Base-by-base conservation (phyloP, 2,113 vertebrate genomes). In the Pandion haliaetus region DNA sequence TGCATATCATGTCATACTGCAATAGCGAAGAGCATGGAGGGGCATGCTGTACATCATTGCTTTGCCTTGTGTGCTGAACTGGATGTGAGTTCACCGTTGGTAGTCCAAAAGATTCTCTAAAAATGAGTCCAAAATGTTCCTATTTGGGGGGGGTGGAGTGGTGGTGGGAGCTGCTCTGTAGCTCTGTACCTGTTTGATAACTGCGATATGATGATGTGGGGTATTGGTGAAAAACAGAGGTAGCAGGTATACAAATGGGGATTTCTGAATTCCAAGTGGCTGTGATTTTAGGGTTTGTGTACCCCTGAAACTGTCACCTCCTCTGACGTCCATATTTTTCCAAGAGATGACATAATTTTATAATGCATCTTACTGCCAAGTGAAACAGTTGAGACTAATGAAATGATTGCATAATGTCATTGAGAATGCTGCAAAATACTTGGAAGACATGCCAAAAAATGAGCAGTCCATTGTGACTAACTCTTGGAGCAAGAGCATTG, bases 381-480 rank as follows among this genome's bases (percentile, higher is more conserved):
- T 79, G 77, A 94, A 97, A 88, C 61, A 93, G 71, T 90, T 61
- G 52, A 94, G 96, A 59, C 93, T 86, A 74, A 93, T 44, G 2
- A 89, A 95, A 87, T 20, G 28, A 78, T 96, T 98, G 57, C 86
- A 85, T 95, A 96, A 93, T 57, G 88, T 65, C 69, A 50, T 44
- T 69, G 81, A 82, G 78, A 93, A 95, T 24, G 88, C 93, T 89
- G 71, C 84, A 90, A 94, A 90, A 87, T 74, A 72, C 16, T 81
- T 0, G 16, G 77, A 82, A 76, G 81, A 38, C 8, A 5, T 93
- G 93, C 93, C 92, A 93, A 73, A 82, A 90, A 93, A 77, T 82
- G 86, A 95, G 50, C 83, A 92, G 74, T 47, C 80, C 58, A 23
- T 86, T 90, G 87, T 95, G 85, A 93, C 76, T 93, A 93, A 72